Percentiles rank a stretch among this genome's conserved stretches.
Evolutionary conservation across 2,797 vertebrate genomes (phyloP).

Genomic region (Neoniphon sammara): DNA sequence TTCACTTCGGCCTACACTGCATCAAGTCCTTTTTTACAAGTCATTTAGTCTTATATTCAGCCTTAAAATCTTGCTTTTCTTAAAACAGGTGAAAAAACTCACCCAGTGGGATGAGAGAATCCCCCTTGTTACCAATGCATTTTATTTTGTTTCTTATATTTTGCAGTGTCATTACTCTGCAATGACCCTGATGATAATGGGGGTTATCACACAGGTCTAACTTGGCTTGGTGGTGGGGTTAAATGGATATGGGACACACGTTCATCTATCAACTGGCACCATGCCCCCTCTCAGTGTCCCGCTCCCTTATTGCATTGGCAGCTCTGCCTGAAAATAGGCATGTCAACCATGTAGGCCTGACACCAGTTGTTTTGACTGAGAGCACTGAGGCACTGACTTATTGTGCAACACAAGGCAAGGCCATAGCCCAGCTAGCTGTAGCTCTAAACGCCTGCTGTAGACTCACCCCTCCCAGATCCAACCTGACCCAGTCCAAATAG

Average conservation of each 20-base stretch:
- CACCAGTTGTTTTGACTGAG: slow-evolving; percentile 82
- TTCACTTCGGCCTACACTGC: neutral
- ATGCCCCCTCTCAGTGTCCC: slow-evolving; percentile 39
- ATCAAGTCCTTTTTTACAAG: too few relatives aligned
- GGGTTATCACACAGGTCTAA: slow-evolving; percentile 32
- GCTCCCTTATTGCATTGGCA: slow-evolving; percentile 49
- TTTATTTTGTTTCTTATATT: too few relatives aligned
- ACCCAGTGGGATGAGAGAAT: too few relatives aligned
- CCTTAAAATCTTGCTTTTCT: too few relatives aligned
- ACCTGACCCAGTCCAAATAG: slow-evolving; percentile 9
- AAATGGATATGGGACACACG: neutral
- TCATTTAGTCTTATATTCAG: too few relatives aligned
- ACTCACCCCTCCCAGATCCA: slow-evolving; percentile 24
- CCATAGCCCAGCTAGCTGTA: slow-evolving; percentile 31
- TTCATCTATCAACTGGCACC: slow-evolving; percentile 48
- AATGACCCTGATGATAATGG: slow-evolving; percentile 30
- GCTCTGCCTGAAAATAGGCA: slow-evolving; percentile 57
- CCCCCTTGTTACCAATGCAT: too few relatives aligned
- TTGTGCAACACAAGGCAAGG: slow-evolving; percentile 69
- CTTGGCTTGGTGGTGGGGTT: neutral
- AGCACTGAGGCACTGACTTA: slow-evolving; percentile 77
- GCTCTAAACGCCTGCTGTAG: slow-evolving; percentile 28
- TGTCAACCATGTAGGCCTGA: slow-evolving; percentile 72
- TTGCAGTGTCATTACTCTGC: neutral
- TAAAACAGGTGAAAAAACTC: too few relatives aligned